Base-by-base conservation (phyloP, 2,888 invertebrate genomes). In the Balanococcus diminutus region DNA sequence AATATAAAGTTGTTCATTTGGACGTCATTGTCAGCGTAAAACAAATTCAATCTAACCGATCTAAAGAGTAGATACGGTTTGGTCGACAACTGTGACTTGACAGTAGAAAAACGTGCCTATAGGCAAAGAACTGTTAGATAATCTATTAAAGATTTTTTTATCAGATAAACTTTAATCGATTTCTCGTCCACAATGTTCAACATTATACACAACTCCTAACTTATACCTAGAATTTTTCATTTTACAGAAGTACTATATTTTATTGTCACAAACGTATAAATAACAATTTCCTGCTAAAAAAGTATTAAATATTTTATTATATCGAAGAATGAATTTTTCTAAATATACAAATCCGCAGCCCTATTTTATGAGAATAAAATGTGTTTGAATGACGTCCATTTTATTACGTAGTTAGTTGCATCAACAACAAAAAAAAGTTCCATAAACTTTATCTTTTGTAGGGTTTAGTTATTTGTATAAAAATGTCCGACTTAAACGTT, bases 1-100 rank as follows among this genome's bases (percentile, higher is more conserved):
- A 19, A 56, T 61, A 61, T 61, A 8, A 61, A 25, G 25, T 61
- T 25, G 61, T 67, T 67, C 61, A 67, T 67, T 22, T 28, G n/a
- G 14, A 67, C 11, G 61, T 67, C n/a, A 22, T 11, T 67, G 61
- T 67, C 61, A 67, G 11, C 25, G 0, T 28, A 11, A 25, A 28
- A 67, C 51, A 67, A 67, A 67, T 67, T 67, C 61, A 67, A 67
- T 67, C 61, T 67, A 67, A 28, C n/a, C n/a, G n/a, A n/a, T n/a
- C n/a, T n/a, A n/a, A 67, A 25, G n/a, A 8, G 61, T 28, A 28
- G 25, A 67, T 28, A n/a, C 28, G 3, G 28, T 28, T 28, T 67
- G 25, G 61, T 67, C 61, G 28, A 67, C 61, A 28, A 28, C 61
- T 25, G 61, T 28, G 28, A 28, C 61, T 28, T 67, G 61, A 67